Evolutionary conservation across 2,113 vertebrate genomes (phyloP).

Genomic region (Podarcis muralis): DNA sequence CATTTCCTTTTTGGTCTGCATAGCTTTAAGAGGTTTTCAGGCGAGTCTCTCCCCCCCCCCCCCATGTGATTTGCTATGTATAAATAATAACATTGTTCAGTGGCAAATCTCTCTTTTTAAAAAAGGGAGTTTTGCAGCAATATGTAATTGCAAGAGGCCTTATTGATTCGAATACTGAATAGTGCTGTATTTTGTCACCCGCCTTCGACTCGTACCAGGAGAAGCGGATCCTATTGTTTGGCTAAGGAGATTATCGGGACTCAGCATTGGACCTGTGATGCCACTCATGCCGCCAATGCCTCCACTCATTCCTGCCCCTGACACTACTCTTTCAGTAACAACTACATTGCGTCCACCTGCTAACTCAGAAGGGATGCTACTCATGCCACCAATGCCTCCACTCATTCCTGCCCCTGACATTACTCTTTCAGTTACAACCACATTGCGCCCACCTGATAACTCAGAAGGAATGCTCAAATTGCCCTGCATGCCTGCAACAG

Average conservation of each 20-base stretch:
- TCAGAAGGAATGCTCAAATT: constrained; percentile 76
- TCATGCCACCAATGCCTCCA: constrained; percentile 39
- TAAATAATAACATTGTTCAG: constrained; percentile 59
- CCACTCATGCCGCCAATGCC: constrained; percentile 41
- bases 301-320: constrained; percentile 71
- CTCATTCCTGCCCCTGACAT: constrained; percentile 74
- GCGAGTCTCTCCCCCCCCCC: not conserved
- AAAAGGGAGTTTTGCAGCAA: constrained; percentile 25
- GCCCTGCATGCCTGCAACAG: constrained; percentile 71
- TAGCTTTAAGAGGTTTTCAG: constrained; percentile 23
- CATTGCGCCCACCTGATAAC: constrained; percentile 70
- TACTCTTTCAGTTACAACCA: constrained; percentile 81
- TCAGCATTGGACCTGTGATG: constrained; percentile 47
- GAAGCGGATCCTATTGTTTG: constrained; percentile 66
- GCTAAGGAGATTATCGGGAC: constrained; percentile 66
- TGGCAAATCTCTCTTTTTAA: constrained; percentile 21
- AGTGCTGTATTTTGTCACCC: constrained; percentile 79
- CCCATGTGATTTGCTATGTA: constrained; percentile 53
- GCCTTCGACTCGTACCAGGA: constrained; percentile 62
- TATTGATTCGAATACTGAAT: constrained; percentile 67
- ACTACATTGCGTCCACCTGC: constrained; percentile 74
- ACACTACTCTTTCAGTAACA: constrained; percentile 80
- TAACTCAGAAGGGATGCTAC: constrained; percentile 62
- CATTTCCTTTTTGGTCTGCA: constrained; percentile 38
- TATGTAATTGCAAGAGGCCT: constrained; percentile 4